These are phyloP conservation scores for Glyphotaelius pellucidus DNA, from an alignment of 2,888 invertebrate genomes.

Conservation along the genomic window DNA sequence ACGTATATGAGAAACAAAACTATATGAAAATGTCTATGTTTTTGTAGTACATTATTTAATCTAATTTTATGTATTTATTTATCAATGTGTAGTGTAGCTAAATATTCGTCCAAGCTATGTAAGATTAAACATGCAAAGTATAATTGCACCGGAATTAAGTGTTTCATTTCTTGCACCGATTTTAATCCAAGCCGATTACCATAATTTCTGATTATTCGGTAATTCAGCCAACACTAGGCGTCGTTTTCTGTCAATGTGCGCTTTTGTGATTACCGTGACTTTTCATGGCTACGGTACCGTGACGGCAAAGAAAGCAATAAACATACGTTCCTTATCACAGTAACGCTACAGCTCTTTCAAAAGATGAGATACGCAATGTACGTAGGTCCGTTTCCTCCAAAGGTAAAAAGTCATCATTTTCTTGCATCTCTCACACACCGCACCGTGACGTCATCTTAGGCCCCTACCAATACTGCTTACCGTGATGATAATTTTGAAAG, in stretches of 20 bases:
- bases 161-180: conserved; percentile 23
- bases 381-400: too few relatives aligned
- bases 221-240: background rate
- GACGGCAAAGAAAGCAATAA: too few relatives aligned
- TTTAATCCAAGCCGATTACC: background rate
- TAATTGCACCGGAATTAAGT: conserved; percentile 14
- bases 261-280: too few relatives aligned
- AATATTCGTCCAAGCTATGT: conserved; percentile 20
- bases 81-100: conserved; percentile 27
- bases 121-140: conserved; percentile 29
- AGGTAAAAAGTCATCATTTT: too few relatives aligned
- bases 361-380: too few relatives aligned
- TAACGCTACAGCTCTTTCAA: too few relatives aligned
- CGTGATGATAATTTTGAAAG: too few relatives aligned
- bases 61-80: background rate
- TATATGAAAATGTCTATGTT: background rate
- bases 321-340: too few relatives aligned
- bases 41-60: conserved; percentile 14
- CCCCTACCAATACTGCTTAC: too few relatives aligned
- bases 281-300: too few relatives aligned
- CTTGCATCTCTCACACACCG: too few relatives aligned
- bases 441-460: too few relatives aligned
- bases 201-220: background rate
- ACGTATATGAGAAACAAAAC: background rate
- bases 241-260: background rate